Conservation (phyloP, 2,113 vertebrate genomes). For the Pagrus major region DNA sequence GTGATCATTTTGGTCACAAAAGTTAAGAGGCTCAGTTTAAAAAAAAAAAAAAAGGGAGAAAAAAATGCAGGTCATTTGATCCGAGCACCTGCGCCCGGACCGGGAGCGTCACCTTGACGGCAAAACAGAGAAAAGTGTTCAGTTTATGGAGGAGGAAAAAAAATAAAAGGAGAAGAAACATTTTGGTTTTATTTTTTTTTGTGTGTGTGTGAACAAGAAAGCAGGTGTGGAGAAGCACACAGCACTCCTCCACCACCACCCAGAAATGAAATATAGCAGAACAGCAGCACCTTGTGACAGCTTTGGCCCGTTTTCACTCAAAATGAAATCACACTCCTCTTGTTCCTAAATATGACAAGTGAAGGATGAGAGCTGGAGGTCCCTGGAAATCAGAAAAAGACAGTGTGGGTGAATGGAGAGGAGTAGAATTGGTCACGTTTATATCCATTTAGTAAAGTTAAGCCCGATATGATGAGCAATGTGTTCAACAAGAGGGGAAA, state of each 20-base stretch:
- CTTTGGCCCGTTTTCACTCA: slow-evolving; percentile 9
- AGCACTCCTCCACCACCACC: background rate
- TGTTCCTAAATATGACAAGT: background rate
- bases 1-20: slow-evolving; percentile 64
- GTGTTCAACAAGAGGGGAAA: background rate
- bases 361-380: background rate
- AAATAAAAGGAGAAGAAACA: background rate
- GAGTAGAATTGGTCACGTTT: background rate
- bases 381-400: background rate
- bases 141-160: background rate
- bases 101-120: slow-evolving; percentile 31
- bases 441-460: background rate
- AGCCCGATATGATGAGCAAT: background rate
- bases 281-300: slow-evolving; percentile 64
- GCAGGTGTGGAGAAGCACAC: slow-evolving; percentile 37
- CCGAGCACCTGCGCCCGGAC: slow-evolving; percentile 60
- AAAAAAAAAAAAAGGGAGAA: slow-evolving; percentile 5
- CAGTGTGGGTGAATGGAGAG: background rate
- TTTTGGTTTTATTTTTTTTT: background rate
- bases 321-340: slow-evolving; percentile 26
- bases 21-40: slow-evolving; percentile 56
- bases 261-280: slow-evolving; percentile 33
- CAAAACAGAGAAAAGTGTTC: background rate
- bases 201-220: background rate
- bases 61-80: slow-evolving; percentile 47